A percentile compares a stretch with the other conserved stretches of the same genome.
Evolutionary conservation across 2,888 invertebrate species (phyloP).

Genomic region (Ellobium chinense): DNA sequence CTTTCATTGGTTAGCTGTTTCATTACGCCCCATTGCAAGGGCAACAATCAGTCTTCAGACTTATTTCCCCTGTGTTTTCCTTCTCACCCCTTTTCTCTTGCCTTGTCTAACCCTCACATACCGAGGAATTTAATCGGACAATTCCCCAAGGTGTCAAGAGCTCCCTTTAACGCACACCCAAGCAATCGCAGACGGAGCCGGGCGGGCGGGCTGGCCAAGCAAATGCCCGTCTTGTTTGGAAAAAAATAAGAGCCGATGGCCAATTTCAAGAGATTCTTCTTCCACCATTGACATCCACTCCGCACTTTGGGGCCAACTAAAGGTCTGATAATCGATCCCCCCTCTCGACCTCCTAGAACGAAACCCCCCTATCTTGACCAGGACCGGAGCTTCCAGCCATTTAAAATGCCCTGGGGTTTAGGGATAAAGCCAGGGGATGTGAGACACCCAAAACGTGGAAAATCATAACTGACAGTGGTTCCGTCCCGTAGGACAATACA

Average conservation of each 20-base stretch:
- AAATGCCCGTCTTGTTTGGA: background rate
- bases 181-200: background rate
- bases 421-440: too few relatives aligned
- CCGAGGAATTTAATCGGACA: background rate
- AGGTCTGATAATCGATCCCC: conserved; percentile 12
- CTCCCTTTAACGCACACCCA: background rate
- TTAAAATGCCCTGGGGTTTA: too few relatives aligned
- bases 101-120: background rate
- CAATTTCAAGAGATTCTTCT: conserved; percentile 8
- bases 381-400: too few relatives aligned
- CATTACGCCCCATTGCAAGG: background rate
- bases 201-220: background rate
- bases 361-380: too few relatives aligned
- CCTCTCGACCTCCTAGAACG: background rate
- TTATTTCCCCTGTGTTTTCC: background rate
- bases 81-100: background rate
- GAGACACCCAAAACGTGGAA: too few relatives aligned
- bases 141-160: background rate
- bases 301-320: background rate
- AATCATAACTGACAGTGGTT: too few relatives aligned
- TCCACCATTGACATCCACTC: background rate
- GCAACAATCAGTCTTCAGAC: background rate
- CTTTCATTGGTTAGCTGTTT: background rate
- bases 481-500: too few relatives aligned
- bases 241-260: background rate